A percentile compares a stretch with the other conserved stretches of the same genome.
These are phyloP conservation scores for Columbina picui DNA, from an alignment of 2,113 vertebrate genomes.

Conservation along the genomic window DNA sequence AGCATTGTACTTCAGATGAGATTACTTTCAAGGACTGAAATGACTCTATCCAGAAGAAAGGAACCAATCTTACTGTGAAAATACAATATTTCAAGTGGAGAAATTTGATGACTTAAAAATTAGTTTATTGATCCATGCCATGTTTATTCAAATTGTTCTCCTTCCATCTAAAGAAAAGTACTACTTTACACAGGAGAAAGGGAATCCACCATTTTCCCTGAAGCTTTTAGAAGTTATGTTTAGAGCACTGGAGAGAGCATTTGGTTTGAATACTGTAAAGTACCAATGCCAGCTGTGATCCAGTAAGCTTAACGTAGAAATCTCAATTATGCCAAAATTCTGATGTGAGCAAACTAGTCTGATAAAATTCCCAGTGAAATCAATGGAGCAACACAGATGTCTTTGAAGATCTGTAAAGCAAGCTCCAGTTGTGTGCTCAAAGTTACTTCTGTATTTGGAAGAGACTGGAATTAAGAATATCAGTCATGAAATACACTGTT, in stretches of 20 bases:
- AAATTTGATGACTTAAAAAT: not conserved
- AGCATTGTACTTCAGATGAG: not conserved
- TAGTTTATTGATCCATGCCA: not conserved
- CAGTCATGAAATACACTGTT: not conserved
- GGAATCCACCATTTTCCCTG: not conserved
- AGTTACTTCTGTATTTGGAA: not conserved
- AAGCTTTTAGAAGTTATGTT: not conserved
- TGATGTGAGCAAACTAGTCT: not conserved
- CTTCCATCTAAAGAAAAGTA: not conserved
- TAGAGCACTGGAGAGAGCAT: not conserved
- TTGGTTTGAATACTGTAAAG: not conserved
- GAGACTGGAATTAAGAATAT: not conserved
- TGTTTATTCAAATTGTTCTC: not conserved
- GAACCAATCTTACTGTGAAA: not conserved
- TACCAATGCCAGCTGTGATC: not conserved
- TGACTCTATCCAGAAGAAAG: not conserved
- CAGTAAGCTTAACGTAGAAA: not conserved
- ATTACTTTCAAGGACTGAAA: not conserved
- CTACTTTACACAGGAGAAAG: not conserved
- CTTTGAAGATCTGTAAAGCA: not conserved
- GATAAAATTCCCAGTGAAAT: not conserved
- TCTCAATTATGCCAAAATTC: not conserved
- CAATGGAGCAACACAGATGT: not conserved
- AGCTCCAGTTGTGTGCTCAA: not conserved
- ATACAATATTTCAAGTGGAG: not conserved